These are phyloP conservation scores for Marmota flaviventris DNA, from an alignment of 2,113 vertebrate genomes.

Conservation along the genomic window DNA sequence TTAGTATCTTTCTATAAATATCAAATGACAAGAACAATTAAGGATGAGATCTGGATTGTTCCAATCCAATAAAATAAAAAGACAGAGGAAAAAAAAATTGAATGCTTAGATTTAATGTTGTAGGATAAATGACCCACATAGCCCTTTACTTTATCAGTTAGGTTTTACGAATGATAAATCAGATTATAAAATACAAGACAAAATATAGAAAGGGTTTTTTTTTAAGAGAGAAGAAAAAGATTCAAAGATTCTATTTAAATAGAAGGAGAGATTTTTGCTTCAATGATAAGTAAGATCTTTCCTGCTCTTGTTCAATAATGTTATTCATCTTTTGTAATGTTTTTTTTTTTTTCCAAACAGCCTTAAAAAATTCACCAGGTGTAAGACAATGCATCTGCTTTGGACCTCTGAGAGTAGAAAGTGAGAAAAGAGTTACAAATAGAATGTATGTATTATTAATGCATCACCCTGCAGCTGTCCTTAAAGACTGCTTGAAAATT, in stretches of 20 bases:
- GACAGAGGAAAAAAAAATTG: neutral
- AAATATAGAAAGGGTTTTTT: neutral
- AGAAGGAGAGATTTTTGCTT: neutral
- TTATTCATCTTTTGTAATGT: slow-evolving; percentile 52
- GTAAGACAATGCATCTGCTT: slow-evolving; percentile 8
- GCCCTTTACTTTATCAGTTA: neutral
- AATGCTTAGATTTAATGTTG: neutral
- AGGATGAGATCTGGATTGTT: neutral
- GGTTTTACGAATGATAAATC: neutral
- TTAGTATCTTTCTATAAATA: neutral
- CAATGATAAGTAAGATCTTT: neutral
- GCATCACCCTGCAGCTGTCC: slow-evolving; percentile 17
- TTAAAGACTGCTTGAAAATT: slow-evolving; percentile 67
- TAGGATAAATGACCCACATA: neutral
- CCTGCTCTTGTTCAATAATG: slow-evolving; percentile 34
- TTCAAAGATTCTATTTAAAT: neutral
- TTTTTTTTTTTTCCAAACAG: slow-evolving; percentile 56
- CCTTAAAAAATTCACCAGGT: slow-evolving; percentile 61
- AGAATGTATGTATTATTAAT: slow-evolving; percentile 75
- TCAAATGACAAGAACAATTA: neutral
- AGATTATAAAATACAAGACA: neutral
- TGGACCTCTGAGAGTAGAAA: slow-evolving; percentile 45
- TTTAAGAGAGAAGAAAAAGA: neutral
- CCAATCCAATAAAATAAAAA: neutral
- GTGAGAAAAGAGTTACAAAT: slow-evolving; percentile 71